Evolutionary conservation across 1,140 invertebrate species (phyloP).

Genomic region (Pogonognathellus flavescens): DNA sequence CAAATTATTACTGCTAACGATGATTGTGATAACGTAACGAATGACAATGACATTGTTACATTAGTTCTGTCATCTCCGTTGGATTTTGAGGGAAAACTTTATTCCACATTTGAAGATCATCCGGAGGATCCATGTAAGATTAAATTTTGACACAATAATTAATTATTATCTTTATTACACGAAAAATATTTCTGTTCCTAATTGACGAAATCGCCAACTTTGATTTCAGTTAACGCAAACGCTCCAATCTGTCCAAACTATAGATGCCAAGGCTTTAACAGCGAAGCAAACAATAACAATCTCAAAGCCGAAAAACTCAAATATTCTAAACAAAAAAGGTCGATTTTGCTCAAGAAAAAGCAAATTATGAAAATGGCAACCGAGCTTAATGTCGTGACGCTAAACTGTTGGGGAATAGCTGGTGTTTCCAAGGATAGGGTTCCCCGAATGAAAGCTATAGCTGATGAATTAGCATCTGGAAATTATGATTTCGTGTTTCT

Average conservation of each 20-base stretch:
- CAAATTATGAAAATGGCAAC: constrained; percentile 65
- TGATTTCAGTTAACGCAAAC: too few species aligned
- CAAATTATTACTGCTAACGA: not conserved
- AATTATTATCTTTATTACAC: too few species aligned
- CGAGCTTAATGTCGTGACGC: constrained; percentile 70
- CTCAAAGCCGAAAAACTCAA: too few species aligned
- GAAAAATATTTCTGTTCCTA: too few species aligned
- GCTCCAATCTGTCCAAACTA: too few species aligned
- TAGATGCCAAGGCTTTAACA: not conserved
- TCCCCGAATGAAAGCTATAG: constrained; percentile 84
- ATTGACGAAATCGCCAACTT: too few species aligned
- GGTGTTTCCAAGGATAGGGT: constrained; percentile 82
- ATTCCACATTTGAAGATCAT: too few species aligned
- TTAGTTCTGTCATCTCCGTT: constrained; percentile 26
- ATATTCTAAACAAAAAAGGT: not conserved
- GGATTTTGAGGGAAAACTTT: not conserved
- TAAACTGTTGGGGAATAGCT: constrained; percentile 83
- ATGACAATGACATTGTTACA: constrained; percentile 33
- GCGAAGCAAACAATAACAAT: not conserved
- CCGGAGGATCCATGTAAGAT: too few species aligned
- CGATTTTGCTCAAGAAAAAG: not conserved
- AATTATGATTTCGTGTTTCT: constrained; percentile 90
- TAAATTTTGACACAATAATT: too few species aligned
- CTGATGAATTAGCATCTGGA: constrained; percentile 77
- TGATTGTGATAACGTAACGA: constrained; percentile 36